Conservation (phyloP, 2,888 invertebrate species). For the Amorpha juglandis region DNA sequence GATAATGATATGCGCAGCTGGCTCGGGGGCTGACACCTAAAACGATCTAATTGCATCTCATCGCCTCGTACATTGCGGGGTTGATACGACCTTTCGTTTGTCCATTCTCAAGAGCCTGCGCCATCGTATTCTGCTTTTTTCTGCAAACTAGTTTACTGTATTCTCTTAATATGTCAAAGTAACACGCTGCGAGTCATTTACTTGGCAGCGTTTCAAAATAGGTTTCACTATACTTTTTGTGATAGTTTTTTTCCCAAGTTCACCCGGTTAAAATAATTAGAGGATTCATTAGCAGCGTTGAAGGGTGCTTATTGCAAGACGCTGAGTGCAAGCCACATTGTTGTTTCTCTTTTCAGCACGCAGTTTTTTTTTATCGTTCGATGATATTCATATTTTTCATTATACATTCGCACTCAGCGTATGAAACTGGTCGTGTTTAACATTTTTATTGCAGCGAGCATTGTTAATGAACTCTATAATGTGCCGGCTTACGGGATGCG, state of each 20-base stretch:
- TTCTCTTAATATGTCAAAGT: slow-evolving; percentile 77
- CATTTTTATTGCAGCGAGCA: slow-evolving; percentile 57
- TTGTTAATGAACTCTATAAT: slow-evolving; percentile 61
- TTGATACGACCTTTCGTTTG: slow-evolving; percentile 71
- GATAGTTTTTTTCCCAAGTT: slow-evolving; percentile 50
- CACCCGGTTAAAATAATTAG: slow-evolving; percentile 68
- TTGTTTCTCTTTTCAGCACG: slow-evolving; percentile 35
- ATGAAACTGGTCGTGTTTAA: slow-evolving; percentile 54
- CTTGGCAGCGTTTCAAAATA: slow-evolving; percentile 60
- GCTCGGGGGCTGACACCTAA: slow-evolving; percentile 47
- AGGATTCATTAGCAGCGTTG: slow-evolving; percentile 58
- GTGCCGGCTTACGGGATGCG: slow-evolving; percentile 43
- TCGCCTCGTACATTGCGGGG: slow-evolving; percentile 49
- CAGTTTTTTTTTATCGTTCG: slow-evolving; percentile 43
- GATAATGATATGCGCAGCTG: slow-evolving; percentile 53
- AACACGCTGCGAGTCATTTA: slow-evolving; percentile 72
- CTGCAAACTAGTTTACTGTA: slow-evolving; percentile 69
- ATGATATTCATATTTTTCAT: slow-evolving; percentile 47
- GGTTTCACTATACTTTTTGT: slow-evolving; percentile 58
- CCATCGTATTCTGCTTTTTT: slow-evolving; percentile 47
- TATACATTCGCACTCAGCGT: slow-evolving; percentile 43
- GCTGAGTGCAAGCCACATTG: slow-evolving; percentile 42
- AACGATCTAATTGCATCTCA: slow-evolving; percentile 64
- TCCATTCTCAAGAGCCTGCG: slow-evolving; percentile 54
- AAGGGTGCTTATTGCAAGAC: slow-evolving; percentile 48